Evolutionary conservation across 2,888 invertebrate genomes (phyloP).

Genomic region (Eurytoma californica): DNA sequence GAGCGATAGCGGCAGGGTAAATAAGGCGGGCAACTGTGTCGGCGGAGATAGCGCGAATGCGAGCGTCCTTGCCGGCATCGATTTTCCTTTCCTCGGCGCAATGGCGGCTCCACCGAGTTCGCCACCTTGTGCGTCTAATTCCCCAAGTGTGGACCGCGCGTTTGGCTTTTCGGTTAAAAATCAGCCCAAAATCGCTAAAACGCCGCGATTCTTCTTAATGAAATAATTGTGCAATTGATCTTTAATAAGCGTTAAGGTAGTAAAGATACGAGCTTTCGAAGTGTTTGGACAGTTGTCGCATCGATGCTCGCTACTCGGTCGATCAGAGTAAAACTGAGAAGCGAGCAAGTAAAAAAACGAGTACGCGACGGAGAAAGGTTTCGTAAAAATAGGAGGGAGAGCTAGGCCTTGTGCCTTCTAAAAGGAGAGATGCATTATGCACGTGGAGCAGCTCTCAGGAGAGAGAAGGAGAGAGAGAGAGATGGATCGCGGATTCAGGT

Average conservation of each 20-base stretch:
- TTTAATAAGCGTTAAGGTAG: no score
- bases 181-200: no score
- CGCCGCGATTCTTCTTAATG: no score
- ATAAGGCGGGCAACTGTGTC: slow-evolving; percentile 17
- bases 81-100: slow-evolving; percentile 56
- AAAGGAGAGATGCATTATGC: slow-evolving; percentile 43
- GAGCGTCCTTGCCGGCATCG: slow-evolving; percentile 60
- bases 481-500: slow-evolving; percentile 47
- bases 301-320: background rate
- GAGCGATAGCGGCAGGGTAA: slow-evolving; percentile 30
- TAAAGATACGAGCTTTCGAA: no score
- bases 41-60: slow-evolving; percentile 33
- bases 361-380: background rate
- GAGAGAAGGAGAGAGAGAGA: slow-evolving; percentile 20
- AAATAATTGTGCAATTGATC: no score
- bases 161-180: no score
- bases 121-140: no score
- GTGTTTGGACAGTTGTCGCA: background rate
- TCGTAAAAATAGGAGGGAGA: slow-evolving; percentile 14
- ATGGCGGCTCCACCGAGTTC: slow-evolving; percentile 19
- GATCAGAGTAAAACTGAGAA: background rate
- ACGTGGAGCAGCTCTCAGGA: slow-evolving; percentile 33
- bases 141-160: background rate
- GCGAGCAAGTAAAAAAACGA: background rate
- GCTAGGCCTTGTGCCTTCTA: slow-evolving; percentile 34